A percentile compares a stretch with the other conserved stretches of the same genome.
phyloP scores from a whole-genome alignment of 2,797 vertebrate species.

The Dermochelys coriacea region DNA sequence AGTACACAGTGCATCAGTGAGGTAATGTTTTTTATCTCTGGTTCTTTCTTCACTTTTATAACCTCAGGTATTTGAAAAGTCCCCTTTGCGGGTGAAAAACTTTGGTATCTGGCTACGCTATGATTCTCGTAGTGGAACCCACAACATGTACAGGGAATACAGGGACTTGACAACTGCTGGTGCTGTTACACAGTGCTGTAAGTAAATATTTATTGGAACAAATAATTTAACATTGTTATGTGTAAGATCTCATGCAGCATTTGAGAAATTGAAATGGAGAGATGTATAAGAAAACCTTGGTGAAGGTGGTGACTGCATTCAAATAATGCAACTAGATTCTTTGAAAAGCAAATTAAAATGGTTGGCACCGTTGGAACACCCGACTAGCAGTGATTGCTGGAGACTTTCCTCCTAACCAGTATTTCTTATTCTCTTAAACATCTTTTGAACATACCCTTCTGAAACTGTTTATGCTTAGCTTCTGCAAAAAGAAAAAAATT shows the following conservation, averaged over 20 bases:
- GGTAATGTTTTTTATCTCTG: background rate
- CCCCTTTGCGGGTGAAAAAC: constrained; percentile 95
- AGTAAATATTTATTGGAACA: constrained; percentile 68
- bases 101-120: constrained; percentile 99
- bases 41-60: background rate
- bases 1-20: background rate
- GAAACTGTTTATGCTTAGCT: background rate
- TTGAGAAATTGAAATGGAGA: background rate
- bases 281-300: background rate
- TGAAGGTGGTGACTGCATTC: background rate
- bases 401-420: background rate
- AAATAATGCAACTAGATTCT: background rate
- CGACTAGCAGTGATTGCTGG: background rate
- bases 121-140: constrained; percentile 96
- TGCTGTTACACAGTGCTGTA: constrained; percentile 98
- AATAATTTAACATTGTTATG: background rate
- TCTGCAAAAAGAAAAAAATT: too few relatives aligned
- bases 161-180: constrained; percentile 95
- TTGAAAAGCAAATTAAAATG: background rate
- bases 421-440: background rate
- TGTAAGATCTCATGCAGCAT: background rate
- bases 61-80: constrained; percentile 93
- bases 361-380: background rate
- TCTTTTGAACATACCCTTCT: background rate
- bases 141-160: constrained; percentile 99